These are phyloP conservation scores for Steatocranus sp. DNA, from an alignment of 2,797 vertebrate genomes.

Conservation along the genomic window DNA sequence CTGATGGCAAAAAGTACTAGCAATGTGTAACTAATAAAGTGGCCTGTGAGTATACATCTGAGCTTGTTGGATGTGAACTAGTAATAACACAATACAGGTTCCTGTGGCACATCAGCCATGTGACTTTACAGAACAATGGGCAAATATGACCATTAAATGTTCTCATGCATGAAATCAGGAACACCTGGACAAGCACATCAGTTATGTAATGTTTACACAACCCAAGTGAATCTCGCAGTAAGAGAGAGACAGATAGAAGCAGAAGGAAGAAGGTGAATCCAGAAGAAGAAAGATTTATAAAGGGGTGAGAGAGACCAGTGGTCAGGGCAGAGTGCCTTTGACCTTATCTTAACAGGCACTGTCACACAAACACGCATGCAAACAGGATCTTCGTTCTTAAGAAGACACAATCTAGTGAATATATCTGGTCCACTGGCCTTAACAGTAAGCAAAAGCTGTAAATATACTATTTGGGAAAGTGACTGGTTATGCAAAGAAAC, in stretches of 20 bases:
- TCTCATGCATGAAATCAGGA: conserved; percentile 40
- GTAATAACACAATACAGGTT: conserved; percentile 26
- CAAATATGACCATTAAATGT: conserved; percentile 15
- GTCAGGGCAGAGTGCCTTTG: neutral
- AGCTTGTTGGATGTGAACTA: conserved; percentile 3
- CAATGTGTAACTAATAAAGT: neutral
- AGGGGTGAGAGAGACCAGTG: neutral
- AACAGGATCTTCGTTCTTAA: neutral
- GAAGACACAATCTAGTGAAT: neutral
- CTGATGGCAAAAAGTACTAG: neutral
- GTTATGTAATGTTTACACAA: neutral
- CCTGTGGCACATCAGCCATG: neutral
- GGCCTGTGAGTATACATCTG: neutral
- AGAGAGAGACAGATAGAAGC: neutral
- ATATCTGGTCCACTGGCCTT: neutral
- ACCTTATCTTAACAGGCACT: neutral
- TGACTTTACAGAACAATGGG: conserved; percentile 17
- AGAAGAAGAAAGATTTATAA: neutral
- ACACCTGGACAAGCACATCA: conserved; percentile 24
- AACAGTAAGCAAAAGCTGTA: neutral
- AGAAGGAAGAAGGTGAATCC: neutral
- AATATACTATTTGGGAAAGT: neutral
- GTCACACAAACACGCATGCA: neutral
- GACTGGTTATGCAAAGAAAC: neutral
- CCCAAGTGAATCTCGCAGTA: neutral